A percentile compares a stretch with the other conserved stretches of the same genome.
Conservation (phyloP, 2,113 vertebrate genomes). For the Haliaeetus leucogaster region DNA sequence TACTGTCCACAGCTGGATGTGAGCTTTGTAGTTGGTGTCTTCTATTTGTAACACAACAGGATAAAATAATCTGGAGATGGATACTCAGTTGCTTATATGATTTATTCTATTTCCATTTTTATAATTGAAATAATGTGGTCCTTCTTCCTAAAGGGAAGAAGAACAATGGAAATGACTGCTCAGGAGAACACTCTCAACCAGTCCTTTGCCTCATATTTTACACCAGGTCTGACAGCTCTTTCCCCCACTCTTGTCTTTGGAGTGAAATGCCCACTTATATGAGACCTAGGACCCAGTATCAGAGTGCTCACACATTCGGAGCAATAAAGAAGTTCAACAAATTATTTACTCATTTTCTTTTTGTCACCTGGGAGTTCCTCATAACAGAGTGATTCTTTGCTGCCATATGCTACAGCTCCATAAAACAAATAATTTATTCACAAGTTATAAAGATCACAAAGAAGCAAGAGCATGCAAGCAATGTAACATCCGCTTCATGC, state of each 20-base stretch:
- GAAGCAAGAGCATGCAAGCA: neutral
- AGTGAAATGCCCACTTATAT: neutral
- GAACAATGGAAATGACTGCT: neutral
- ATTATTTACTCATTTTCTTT: slow-evolving; percentile 1
- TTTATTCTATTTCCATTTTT: neutral
- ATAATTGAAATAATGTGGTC: neutral
- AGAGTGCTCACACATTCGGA: neutral
- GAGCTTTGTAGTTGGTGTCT: neutral
- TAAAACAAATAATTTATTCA: slow-evolving; percentile 43
- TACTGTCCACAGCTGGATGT: neutral
- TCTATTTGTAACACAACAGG: neutral
- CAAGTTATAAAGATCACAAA: neutral
- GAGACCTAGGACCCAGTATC: neutral
- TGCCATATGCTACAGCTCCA: slow-evolving; percentile 27
- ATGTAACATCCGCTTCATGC: neutral
- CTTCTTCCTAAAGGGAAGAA: neutral
- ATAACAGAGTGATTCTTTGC: neutral
- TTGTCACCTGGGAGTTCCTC: neutral
- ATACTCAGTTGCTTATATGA: neutral
- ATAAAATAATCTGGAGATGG: neutral
- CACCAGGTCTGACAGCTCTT: neutral
- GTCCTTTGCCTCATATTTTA: neutral
- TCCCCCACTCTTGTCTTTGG: neutral
- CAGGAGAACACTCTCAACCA: neutral
- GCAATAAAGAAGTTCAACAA: neutral